Percentiles rank a stretch among this genome's conserved stretches.
phyloP scores from a whole-genome alignment of 2,113 vertebrate genomes.

The Lamprologus tigripictilis region DNA sequence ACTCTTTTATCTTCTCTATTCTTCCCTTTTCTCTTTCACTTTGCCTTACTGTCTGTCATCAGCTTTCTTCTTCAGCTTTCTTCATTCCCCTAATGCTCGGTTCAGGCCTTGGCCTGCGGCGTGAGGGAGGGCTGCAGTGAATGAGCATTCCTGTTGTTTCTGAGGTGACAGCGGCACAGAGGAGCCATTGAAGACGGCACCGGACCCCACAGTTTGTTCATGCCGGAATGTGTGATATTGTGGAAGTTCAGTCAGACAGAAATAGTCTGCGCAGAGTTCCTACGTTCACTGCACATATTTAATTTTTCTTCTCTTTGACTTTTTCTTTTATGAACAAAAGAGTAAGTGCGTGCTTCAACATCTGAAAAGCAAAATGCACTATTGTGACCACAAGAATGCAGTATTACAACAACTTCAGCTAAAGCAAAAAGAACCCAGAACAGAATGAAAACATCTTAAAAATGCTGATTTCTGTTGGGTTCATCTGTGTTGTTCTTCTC shows the following conservation, averaged over 20 bases:
- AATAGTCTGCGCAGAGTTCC: neutral
- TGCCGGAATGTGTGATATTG: constrained; percentile 48
- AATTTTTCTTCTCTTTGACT: neutral
- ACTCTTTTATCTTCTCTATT: neutral
- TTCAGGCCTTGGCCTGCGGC: neutral
- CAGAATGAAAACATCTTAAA: neutral
- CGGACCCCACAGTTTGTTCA: constrained; percentile 34
- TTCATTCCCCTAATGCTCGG: neutral
- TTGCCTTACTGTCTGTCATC: neutral
- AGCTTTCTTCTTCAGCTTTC: neutral
- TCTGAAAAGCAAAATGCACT: neutral
- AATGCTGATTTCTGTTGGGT: neutral
- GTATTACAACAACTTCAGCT: neutral
- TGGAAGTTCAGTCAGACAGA: neutral
- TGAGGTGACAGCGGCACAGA: constrained; percentile 66
- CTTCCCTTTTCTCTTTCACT: neutral
- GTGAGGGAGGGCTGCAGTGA: neutral
- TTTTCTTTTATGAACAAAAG: neutral
- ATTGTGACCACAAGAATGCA: fast-evolving
- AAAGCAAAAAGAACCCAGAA: neutral
- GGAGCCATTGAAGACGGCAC: constrained; percentile 39
- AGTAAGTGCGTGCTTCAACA: neutral
- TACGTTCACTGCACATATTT: neutral
- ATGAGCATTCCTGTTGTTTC: constrained; percentile 61
- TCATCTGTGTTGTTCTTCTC: constrained; percentile 6